These are phyloP conservation scores for Aldabrachelys gigantea DNA, from an alignment of 2,113 vertebrate species.

Conservation along the genomic window DNA sequence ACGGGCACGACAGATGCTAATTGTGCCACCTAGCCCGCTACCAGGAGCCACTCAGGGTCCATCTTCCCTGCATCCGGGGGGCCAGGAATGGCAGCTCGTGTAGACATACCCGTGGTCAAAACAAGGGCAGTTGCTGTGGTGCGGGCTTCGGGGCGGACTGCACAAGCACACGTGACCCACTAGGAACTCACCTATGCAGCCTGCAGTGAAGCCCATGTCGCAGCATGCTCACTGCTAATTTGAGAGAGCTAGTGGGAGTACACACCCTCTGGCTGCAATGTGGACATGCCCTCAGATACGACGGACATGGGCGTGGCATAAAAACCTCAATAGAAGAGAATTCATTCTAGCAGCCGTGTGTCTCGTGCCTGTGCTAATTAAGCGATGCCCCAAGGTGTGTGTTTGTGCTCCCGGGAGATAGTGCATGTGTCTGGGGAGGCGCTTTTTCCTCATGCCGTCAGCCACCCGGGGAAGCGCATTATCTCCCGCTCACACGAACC, in stretches of 20 bases:
- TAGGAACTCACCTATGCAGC: neutral
- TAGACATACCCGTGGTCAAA: neutral
- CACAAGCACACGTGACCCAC: no score
- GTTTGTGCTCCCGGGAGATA: neutral
- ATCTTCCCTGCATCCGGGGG: neutral
- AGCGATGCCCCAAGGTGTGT: neutral
- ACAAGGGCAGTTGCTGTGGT: neutral
- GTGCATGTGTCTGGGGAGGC: neutral
- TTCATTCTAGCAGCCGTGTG: neutral
- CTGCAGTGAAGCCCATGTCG: no score
- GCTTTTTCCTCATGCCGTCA: neutral
- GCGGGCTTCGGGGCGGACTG: neutral
- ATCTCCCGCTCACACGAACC: neutral
- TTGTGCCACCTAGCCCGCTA: neutral
- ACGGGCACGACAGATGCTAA: neutral
- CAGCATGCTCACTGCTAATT: no score
- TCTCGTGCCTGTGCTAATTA: neutral
- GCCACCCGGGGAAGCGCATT: neutral
- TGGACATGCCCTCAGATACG: neutral
- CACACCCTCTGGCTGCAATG: neutral
- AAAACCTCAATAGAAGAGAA: neutral
- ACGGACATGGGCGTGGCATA: rapidly evolving
- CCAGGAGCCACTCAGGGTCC: neutral
- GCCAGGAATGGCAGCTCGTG: no score
- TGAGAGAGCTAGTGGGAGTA: neutral